These are phyloP conservation scores for Sciurus carolinensis DNA, from an alignment of 2,797 vertebrate genomes.

Conservation along the genomic window DNA sequence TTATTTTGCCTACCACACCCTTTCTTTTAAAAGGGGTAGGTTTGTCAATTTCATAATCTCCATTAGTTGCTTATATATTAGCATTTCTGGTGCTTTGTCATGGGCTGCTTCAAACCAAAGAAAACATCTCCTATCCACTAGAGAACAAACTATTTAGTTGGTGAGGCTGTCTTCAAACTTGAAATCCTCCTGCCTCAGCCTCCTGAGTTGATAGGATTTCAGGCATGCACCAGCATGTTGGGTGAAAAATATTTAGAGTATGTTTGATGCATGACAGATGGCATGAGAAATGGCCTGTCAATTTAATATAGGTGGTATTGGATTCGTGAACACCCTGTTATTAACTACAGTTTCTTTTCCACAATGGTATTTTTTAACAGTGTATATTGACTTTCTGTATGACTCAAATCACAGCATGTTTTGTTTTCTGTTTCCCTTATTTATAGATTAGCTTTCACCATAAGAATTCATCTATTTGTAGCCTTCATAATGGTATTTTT, in stretches of 20 bases:
- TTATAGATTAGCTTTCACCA: background rate
- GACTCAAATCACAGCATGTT: background rate
- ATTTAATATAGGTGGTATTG: slow-evolving; percentile 46
- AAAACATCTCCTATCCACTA: slow-evolving; percentile 48
- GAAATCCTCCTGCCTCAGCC: too few species aligned
- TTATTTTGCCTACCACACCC: background rate
- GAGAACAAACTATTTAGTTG: background rate
- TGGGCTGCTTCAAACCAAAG: slow-evolving; percentile 64
- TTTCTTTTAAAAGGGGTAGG: background rate
- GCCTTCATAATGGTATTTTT: background rate
- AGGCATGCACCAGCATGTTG: too few species aligned
- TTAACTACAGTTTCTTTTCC: background rate
- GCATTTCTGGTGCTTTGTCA: background rate
- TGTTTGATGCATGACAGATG: slow-evolving; percentile 72
- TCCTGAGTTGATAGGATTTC: too few species aligned
- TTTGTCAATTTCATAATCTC: background rate
- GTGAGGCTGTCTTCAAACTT: too few species aligned
- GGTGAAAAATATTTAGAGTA: background rate
- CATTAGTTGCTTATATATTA: background rate
- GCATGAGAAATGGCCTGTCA: slow-evolving; percentile 65
- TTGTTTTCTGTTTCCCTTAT: slow-evolving; percentile 18
- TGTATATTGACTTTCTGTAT: background rate
- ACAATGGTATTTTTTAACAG: background rate
- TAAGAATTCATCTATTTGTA: background rate
- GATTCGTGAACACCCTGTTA: slow-evolving; percentile 10